Base-by-base conservation (phyloP, 2,888 invertebrate genomes). In the Bellardia bayeri region DNA sequence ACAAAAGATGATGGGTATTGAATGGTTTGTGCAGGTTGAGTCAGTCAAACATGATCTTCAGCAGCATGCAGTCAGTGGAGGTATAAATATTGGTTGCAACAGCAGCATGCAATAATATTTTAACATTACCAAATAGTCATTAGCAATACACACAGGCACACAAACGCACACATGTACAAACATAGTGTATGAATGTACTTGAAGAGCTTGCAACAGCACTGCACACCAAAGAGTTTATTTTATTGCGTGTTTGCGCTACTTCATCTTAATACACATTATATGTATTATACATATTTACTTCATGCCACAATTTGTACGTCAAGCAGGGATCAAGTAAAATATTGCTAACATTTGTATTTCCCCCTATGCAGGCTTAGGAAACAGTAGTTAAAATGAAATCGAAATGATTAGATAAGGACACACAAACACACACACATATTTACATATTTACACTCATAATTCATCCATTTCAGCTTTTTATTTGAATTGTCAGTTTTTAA, bases 101-200 rank as follows among this genome's bases (percentile, higher is more conserved):
- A 49, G 33, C 66, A 49, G 63, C 64, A 64, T 72, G 74, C 58
- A 74, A 61, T 54, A 74, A 68, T 45, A 71, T 80, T 80, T 80
- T 13, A 51, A 71, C 37, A 51, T 71, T 69, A 63, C 56, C 56
- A 69, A 69, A 56, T 33, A 58, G 61, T 69, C 61, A 80, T 80
- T 68, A 69, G 66, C 69, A 16, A 16, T 64, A 16, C n/a, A 16
- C 11, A 64, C 16, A 40, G 1, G n/a, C 3, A 16, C 13, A 64
- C 11, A n/a, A n/a, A 9, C 9, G 4, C 11, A 16, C 40, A 64
- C 40, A 64, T 64, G 64, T 40, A 16, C 40, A n/a, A 9, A 45
- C 45, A 45, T 37, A 5, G 13, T 13, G 13, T n/a, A n/a, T 14
- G 3, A 40, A 40, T 37, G 8, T 64, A 64, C 16, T 9, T 16